Evolutionary conservation across 2,888 invertebrate genomes (phyloP), one percentile per base, ranked within the genome.

Genomic region (Allacma fusca): DNA sequence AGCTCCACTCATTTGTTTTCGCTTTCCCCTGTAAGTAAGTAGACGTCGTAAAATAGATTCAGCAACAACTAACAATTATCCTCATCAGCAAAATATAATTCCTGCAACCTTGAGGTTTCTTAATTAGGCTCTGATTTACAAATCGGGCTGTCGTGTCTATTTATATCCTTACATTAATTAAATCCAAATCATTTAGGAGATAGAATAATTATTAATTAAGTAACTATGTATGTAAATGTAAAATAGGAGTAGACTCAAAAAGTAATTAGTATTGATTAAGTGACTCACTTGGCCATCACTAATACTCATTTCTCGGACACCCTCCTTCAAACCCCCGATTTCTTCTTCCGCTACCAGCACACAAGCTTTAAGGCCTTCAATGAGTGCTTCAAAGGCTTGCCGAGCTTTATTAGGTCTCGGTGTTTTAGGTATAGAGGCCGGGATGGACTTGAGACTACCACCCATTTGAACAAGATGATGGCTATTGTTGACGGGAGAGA

Each of bases 281-380:
- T n/a, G 12, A 72, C 57, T 59, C 28, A 75, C 75, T 64, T 75
- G 75, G 9, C 67, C 50, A 76, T 76, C 70, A 62, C 70, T 76
- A 12, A 76, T 21, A 29, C 76, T 76, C 76, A 76, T 76, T 43
- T 76, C 76, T 21, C 76, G 57, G n/a, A 76, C 70, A n/a, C 76
- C 70, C 28, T 76, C 76, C 79, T 80, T 70, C 44, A 75, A 80
- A 43, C 81, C 77, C 19, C 74, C 80, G n/a, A 85, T 81, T 75
- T 85, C 85, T 67, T 85, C 83, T 65, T 83, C 81, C 26, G 84
- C 84, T 44, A 83, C 84, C 13, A 64, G 67, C 26, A 85, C 79
- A 43, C 83, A 84, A 43, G 83, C 84, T 71, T 83, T 77, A 28
- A 84, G 79, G 12, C 83, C 84, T n/a, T 76, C 75, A n/a, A 77